Conservation (phyloP, 2,888 invertebrate genomes). For the Gerris lacustris region DNA sequence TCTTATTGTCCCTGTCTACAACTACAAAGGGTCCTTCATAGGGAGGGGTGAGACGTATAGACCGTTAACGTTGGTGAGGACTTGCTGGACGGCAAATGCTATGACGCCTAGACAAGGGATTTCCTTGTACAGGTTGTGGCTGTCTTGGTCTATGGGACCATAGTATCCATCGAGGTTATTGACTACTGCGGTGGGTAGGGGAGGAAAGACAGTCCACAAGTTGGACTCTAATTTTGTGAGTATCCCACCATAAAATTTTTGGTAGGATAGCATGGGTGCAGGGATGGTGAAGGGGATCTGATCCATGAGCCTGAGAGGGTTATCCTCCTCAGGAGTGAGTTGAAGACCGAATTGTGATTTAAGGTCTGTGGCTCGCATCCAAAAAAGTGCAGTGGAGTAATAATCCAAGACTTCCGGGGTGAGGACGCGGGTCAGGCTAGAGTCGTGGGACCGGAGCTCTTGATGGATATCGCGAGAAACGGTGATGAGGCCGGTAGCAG, state of each 20-base stretch:
- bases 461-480: slow-evolving; percentile 13
- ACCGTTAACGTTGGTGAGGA: slow-evolving; percentile 11
- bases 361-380: slow-evolving; percentile 11
- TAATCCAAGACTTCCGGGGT: not conserved
- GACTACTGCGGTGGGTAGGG: slow-evolving; percentile 5
- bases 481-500: slow-evolving; percentile 11
- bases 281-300: slow-evolving; percentile 14
- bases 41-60: slow-evolving; percentile 11
- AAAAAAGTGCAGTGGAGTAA: slow-evolving; percentile 11
- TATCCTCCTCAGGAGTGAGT: slow-evolving; percentile 13
- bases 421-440: not conserved
- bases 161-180: slow-evolving; percentile 9
- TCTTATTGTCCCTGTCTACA: no score
- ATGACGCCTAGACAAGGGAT: slow-evolving; percentile 17
- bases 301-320: no score
- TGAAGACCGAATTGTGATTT: slow-evolving; percentile 11
- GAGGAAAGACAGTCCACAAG: slow-evolving; percentile 15
- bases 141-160: not conserved
- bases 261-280: slow-evolving; percentile 14
- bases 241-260: slow-evolving; percentile 14
- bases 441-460: not conserved
- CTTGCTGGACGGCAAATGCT: slow-evolving; percentile 8
- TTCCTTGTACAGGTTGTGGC: slow-evolving; percentile 18
- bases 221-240: slow-evolving; percentile 16
- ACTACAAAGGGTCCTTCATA: not conserved